Conservation (phyloP, 2,113 vertebrate genomes). For the Cyprinodon brontotheroides region DNA sequence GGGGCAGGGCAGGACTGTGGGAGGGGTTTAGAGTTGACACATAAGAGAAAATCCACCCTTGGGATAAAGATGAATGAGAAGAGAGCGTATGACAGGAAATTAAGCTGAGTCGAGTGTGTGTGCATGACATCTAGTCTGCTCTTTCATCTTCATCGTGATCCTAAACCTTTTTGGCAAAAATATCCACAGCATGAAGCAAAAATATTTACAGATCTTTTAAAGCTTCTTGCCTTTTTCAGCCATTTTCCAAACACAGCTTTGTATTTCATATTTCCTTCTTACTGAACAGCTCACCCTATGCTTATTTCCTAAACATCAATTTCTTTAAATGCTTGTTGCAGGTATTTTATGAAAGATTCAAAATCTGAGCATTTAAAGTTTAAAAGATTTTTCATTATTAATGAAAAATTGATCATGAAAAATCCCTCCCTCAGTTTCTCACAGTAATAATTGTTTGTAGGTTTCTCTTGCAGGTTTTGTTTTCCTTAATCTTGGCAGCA, state of each 20-base stretch:
- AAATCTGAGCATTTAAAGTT: too few relatives aligned
- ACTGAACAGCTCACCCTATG: not conserved
- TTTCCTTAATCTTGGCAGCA: not conserved
- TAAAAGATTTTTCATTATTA: too few relatives aligned
- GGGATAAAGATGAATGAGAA: slow-evolving; percentile 38
- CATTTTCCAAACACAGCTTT: too few relatives aligned
- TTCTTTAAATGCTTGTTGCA: not conserved
- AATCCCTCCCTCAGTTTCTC: not conserved
- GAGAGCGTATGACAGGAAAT: slow-evolving; percentile 28
- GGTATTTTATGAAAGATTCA: not conserved
- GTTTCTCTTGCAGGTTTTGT: not conserved
- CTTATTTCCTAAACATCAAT: not conserved
- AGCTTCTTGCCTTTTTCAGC: too few relatives aligned
- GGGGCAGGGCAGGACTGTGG: slow-evolving; percentile 62
- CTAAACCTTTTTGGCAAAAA: slow-evolving; percentile 5
- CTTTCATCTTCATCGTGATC: not conserved
- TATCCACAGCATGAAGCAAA: not conserved
- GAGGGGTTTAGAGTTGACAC: slow-evolving; percentile 69
- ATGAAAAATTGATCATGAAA: too few relatives aligned
- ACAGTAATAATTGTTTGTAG: not conserved
- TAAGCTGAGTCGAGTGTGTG: slow-evolving; percentile 7
- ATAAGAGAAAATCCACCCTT: slow-evolving; percentile 68
- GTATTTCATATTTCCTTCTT: not conserved
- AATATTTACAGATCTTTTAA: not conserved
- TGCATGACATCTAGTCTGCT: slow-evolving; percentile 17